Evolutionary conservation across 2,113 vertebrate species (phyloP).

Genomic region (Benitochromis conjunctus): DNA sequence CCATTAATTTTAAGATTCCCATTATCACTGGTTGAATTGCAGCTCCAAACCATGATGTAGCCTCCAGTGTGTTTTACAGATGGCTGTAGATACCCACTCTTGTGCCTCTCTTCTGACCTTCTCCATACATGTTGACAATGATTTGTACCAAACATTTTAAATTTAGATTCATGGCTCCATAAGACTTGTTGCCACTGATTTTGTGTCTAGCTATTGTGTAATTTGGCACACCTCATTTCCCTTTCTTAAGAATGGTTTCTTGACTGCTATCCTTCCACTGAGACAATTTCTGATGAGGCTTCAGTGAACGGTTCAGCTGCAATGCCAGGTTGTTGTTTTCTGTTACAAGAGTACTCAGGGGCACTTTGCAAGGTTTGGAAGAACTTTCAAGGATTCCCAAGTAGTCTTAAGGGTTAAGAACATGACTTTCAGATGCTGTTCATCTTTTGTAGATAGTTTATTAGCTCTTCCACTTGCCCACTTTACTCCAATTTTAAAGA

Average conservation of each 20-base stretch:
- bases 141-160: background rate
- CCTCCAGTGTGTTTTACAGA: background rate
- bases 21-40: background rate
- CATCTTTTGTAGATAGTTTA: background rate
- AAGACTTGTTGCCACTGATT: too few species aligned
- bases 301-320: background rate
- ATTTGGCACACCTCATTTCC: background rate
- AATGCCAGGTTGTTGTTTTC: background rate
- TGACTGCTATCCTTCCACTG: background rate
- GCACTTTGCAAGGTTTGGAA: too few species aligned
- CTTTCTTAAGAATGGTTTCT: background rate
- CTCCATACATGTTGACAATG: background rate
- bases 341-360: too few species aligned
- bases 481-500: background rate
- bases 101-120: background rate
- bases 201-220: background rate
- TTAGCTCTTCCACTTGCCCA: background rate
- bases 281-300: background rate
- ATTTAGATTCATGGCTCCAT: background rate
- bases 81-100: background rate
- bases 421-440: background rate
- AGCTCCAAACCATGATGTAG: background rate
- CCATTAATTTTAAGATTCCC: background rate
- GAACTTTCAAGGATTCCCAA: too few species aligned
- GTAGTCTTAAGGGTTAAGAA: too few species aligned